Base-by-base conservation (phyloP, 2,888 invertebrate genomes). In the Parthenolecanium corni region DNA sequence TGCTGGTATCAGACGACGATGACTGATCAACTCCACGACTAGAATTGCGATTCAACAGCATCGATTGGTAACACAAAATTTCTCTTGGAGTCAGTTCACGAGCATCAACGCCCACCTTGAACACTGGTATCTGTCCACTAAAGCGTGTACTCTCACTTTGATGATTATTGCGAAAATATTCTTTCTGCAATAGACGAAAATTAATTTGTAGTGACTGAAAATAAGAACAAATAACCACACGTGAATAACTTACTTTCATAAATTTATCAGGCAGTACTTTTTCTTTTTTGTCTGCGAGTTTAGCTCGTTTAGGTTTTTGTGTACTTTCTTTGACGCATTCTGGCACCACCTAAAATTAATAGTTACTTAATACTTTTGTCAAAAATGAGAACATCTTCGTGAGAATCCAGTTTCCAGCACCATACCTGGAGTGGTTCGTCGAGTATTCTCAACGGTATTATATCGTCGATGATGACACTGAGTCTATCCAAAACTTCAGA, bases 401-500 rank as follows among this genome's bases (percentile, higher is more conserved):
- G 38, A 38, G 14, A 38, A 38, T 12, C 9, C 12, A 11, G 25
- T 49, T 11, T n/a, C n/a, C n/a, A n/a, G n/a, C n/a, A 6, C 21
- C 42, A 56, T 52, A 71, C 71, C 69, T 72, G 72, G 6, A 71
- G 65, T 49, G 67, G 69, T 64, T 69, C 69, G 40, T 67, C 66
- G 25, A 69, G 67, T 20, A 67, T 66, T 23, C 68, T 53, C 5
- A 68, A 65, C 25, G 68, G 68, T 9, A 66, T 66, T 12, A 67
- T 65, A 52, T 57, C 57, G 16, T 47, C 52, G 23, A 82, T 80
- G 68, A 81, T 81, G 53, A 76, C 75, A 2, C 78, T 76, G 14
- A 81, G 72, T 64, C 78, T 77, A 67, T 82, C 82, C 62, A 83
- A 72, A 64, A 85, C 83, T 75, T 85, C 80, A 40, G 78, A 75